These are phyloP conservation scores for Lomographa bimaculata DNA, from an alignment of 2,888 invertebrate genomes.

Conservation along the genomic window DNA sequence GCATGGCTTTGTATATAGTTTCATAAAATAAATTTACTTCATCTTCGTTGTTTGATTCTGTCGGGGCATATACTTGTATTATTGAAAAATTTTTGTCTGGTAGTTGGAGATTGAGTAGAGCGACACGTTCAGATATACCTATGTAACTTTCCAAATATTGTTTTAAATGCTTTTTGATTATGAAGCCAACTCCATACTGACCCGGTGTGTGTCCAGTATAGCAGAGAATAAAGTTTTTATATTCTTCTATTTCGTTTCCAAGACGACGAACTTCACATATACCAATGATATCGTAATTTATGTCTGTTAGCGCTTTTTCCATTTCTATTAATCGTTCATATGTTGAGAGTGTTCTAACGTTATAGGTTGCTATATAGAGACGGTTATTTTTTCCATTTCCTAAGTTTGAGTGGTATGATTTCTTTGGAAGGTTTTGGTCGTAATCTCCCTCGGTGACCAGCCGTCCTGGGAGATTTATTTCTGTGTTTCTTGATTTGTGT, in stretches of 20 bases:
- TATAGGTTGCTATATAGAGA: constrained; percentile 14
- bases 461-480: constrained; percentile 1
- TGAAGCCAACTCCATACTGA: constrained; percentile 5
- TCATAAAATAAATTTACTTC: constrained; percentile 9
- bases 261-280: constrained; percentile 6
- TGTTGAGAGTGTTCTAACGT: constrained; percentile 14
- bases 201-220: constrained; percentile 4
- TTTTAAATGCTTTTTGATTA: constrained; percentile 4
- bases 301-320: background rate
- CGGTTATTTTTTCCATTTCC: constrained; percentile 1
- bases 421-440: constrained; percentile 7
- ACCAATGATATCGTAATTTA: constrained; percentile 5
- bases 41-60: constrained; percentile 5
- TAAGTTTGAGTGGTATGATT: background rate
- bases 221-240: constrained; percentile 5
- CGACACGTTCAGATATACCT: constrained; percentile 6
- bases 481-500: background rate
- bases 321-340: constrained; percentile 2
- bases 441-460: constrained; percentile 5
- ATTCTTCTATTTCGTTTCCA: constrained; percentile 4
- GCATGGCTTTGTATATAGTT: background rate
- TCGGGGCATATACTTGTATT: constrained; percentile 17
- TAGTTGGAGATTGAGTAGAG: background rate
- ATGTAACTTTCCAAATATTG: constrained; percentile 4
- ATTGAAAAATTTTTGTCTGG: constrained; percentile 2